These are phyloP conservation scores for Dipodomys spectabilis DNA, from an alignment of 2,113 vertebrate species.

Conservation along the genomic window DNA sequence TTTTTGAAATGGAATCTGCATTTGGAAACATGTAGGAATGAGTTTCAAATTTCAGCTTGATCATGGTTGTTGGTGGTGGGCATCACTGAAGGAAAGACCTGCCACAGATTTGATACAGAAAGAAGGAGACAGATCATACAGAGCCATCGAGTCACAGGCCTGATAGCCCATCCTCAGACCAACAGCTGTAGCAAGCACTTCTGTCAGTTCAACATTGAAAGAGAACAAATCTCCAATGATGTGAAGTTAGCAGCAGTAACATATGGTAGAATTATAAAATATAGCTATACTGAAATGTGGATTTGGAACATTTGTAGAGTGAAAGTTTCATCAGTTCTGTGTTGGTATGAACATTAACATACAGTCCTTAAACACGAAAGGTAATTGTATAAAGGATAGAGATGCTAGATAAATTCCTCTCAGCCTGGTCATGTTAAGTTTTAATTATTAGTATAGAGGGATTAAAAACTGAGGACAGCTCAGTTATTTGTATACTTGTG, in stretches of 20 bases:
- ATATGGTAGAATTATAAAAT: not conserved
- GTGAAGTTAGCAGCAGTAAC: not conserved
- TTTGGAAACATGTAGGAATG: too few relatives aligned
- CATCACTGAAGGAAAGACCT: not conserved
- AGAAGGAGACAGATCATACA: not conserved
- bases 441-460: not conserved
- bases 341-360: not conserved
- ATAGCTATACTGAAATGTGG: not conserved
- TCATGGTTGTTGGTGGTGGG: rapidly evolving
- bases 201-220: not conserved
- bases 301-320: not conserved
- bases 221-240: not conserved
- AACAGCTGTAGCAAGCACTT: not conserved
- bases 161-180: not conserved
- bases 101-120: not conserved
- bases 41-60: not conserved
- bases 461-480: not conserved
- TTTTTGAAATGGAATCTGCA: too few relatives aligned
- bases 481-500: not conserved
- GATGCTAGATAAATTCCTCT: not conserved
- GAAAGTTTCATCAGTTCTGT: not conserved
- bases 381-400: not conserved
- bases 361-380: not conserved
- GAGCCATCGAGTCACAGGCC: not conserved
- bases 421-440: not conserved